A percentile compares a stretch with the other conserved stretches of the same genome.
phyloP scores from a whole-genome alignment of 2,797 vertebrate genomes.

The Balearica regulorum region DNA sequence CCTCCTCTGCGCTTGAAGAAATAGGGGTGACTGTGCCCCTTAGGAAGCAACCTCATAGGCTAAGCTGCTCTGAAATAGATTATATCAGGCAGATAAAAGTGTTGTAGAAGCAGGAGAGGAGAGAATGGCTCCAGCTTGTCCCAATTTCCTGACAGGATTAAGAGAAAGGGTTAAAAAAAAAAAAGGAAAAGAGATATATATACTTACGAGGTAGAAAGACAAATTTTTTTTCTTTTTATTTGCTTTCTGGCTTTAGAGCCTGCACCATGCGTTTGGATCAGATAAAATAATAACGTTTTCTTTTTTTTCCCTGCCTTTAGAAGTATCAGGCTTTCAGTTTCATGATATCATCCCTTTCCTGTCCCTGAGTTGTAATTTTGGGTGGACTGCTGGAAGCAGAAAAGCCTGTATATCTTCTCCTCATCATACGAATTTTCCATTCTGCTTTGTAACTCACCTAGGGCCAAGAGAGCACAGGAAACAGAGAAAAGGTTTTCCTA shows the following conservation, averaged over 20 bases:
- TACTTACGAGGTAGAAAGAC: not conserved
- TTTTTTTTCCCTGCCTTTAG: not conserved
- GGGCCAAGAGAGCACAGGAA: not conserved
- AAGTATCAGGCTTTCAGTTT: not conserved
- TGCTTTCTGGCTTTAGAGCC: slow-evolving; percentile 7
- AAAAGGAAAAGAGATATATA: not conserved
- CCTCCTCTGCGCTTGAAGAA: not conserved
- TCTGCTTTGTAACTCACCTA: slow-evolving; percentile 14
- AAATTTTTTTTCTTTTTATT: not conserved
- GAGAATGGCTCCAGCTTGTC: not conserved
- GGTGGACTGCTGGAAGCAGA: slow-evolving; percentile 48
- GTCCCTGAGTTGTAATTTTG: slow-evolving; percentile 49
- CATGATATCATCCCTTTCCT: slow-evolving; percentile 1
- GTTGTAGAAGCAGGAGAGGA: not conserved
- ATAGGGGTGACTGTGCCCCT: not conserved
- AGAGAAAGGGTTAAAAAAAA: not conserved
- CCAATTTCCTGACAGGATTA: slow-evolving; percentile 44
- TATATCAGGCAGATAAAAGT: not conserved
- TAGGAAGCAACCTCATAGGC: not conserved
- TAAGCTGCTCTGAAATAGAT: not conserved
- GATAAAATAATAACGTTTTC: slow-evolving; percentile 11
- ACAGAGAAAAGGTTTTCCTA: not conserved
- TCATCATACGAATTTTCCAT: not conserved
- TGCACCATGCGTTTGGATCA: not conserved
- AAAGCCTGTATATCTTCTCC: slow-evolving; percentile 14